phyloP scores from a whole-genome alignment of 2,113 vertebrate genomes.

The Reinhardtius hippoglossoides region DNA sequence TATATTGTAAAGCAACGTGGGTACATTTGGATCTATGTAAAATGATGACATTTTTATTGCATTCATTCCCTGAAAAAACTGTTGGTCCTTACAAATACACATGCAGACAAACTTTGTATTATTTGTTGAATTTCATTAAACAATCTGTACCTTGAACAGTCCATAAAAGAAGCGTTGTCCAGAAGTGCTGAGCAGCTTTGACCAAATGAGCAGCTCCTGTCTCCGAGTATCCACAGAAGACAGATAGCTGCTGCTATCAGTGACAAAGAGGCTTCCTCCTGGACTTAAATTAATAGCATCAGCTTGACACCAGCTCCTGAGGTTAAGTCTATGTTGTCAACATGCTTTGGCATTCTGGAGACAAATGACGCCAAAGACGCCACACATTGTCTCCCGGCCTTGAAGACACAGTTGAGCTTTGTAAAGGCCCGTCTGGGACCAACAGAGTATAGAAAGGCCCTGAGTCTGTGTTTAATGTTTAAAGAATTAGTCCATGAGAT shows the following conservation, averaged over 20 bases:
- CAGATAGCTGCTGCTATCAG: slow-evolving; percentile 57
- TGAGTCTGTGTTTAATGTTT: slow-evolving; percentile 17
- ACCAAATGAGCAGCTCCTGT: slow-evolving; percentile 49
- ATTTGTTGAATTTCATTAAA: neutral
- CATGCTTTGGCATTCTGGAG: slow-evolving; percentile 60
- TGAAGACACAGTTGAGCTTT: slow-evolving; percentile 24
- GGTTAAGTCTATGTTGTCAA: slow-evolving; percentile 79
- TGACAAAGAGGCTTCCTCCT: slow-evolving; percentile 59
- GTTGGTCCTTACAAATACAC: no score
- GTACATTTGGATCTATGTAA: no score
- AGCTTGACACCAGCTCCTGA: slow-evolving; percentile 58
- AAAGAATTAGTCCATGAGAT: slow-evolving; percentile 10
- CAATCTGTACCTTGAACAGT: neutral
- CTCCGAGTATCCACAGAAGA: slow-evolving; percentile 44
- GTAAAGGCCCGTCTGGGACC: neutral
- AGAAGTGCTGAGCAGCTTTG: slow-evolving; percentile 18
- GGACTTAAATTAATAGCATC: slow-evolving; percentile 68
- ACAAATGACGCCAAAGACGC: slow-evolving; percentile 68
- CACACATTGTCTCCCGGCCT: slow-evolving; percentile 41
- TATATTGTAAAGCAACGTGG: no score
- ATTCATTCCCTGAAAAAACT: neutral
- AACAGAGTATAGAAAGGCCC: neutral
- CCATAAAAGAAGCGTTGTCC: slow-evolving; percentile 1
- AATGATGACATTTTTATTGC: neutral
- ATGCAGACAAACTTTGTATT: neutral